These are phyloP conservation scores for Ryuthela nishihirai DNA, from an alignment of 2,888 invertebrate species.

Conservation along the genomic window DNA sequence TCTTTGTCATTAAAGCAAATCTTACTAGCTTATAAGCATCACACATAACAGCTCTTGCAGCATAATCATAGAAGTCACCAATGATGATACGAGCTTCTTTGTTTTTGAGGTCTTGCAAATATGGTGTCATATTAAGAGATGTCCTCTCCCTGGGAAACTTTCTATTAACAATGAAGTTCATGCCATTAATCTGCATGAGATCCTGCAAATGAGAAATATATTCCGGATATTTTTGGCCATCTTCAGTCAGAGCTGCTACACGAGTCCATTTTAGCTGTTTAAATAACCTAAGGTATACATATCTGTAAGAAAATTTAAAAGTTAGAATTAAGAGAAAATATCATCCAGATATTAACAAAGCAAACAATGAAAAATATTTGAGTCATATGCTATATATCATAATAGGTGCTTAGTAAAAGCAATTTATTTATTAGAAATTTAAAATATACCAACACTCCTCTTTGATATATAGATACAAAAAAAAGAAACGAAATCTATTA, in stretches of 20 bases:
- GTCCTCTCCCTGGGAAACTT: slow-evolving; percentile 64
- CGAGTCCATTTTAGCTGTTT: slow-evolving; percentile 63
- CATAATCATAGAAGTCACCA: slow-evolving; percentile 67
- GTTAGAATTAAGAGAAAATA: too few species aligned
- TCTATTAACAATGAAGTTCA: slow-evolving; percentile 63
- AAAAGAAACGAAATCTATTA: too few species aligned
- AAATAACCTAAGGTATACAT: slow-evolving; percentile 63
- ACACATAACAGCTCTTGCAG: slow-evolving; percentile 69
- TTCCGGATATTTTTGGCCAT: slow-evolving; percentile 72
- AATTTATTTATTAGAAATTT: too few species aligned
- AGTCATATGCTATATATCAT: too few species aligned
- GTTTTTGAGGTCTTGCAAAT: slow-evolving; percentile 62
- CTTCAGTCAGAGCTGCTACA: slow-evolving; percentile 72
- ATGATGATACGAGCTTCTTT: slow-evolving; percentile 71
- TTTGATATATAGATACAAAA: too few species aligned
- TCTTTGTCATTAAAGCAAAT: neutral
- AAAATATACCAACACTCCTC: too few species aligned
- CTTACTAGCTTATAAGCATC: slow-evolving; percentile 63
- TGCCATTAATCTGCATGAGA: slow-evolving; percentile 59
- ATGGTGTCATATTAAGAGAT: slow-evolving; percentile 60
- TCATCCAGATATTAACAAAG: too few species aligned
- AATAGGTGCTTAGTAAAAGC: too few species aligned
- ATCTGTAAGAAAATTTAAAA: slow-evolving; percentile 50
- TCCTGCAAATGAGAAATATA: slow-evolving; percentile 69
- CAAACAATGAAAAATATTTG: too few species aligned